Conservation (phyloP, 2,113 vertebrate genomes). For the Elgaria multicarinata region DNA sequence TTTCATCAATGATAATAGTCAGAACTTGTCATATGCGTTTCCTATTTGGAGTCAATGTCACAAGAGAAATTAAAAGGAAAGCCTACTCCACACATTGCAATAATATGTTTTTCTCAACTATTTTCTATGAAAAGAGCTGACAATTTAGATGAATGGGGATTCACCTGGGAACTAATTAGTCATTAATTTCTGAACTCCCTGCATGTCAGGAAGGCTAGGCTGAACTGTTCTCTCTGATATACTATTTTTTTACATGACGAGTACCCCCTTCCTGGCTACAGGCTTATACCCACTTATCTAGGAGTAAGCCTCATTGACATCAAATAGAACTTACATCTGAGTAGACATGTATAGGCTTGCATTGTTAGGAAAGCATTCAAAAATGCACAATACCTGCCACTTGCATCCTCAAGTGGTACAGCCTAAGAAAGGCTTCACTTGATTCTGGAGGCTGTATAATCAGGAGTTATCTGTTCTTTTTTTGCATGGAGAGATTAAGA, state of each 20-base stretch:
- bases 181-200: not conserved
- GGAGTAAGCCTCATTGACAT: too few species aligned
- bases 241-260: not conserved
- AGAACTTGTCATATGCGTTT: not conserved
- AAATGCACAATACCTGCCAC: not conserved
- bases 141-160: too few species aligned
- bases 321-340: not conserved
- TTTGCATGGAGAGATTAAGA: not conserved
- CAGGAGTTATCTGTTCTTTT: not conserved
- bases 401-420: not conserved
- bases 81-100: not conserved
- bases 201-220: not conserved
- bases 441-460: not conserved
- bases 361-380: not conserved
- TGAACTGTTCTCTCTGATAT: not conserved
- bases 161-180: too few species aligned
- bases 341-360: not conserved
- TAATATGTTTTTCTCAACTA: not conserved
- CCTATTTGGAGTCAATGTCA: not conserved
- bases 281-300: too few species aligned
- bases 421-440: not conserved
- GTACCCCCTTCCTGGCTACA: not conserved
- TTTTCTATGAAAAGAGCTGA: not conserved
- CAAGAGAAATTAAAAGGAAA: not conserved
- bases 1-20: not conserved